These are phyloP conservation scores for Tychaedon coryphoeus DNA, from an alignment of 2,113 vertebrate species.

Conservation along the genomic window DNA sequence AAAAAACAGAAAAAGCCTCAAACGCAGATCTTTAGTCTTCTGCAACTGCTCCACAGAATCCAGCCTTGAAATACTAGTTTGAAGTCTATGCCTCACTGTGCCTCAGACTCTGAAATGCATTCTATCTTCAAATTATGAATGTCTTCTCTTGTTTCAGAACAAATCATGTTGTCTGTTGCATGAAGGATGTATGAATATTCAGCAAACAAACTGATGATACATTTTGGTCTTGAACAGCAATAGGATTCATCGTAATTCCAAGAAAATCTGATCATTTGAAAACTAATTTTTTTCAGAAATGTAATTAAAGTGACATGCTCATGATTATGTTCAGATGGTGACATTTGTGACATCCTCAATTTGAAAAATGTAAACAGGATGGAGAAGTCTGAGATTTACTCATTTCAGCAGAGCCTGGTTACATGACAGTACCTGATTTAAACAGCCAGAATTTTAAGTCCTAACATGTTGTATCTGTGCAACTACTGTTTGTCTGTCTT, in stretches of 20 bases:
- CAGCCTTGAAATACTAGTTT: not conserved
- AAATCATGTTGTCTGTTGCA: not conserved
- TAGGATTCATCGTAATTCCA: not conserved
- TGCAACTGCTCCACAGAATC: not conserved
- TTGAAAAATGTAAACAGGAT: slow-evolving; percentile 55
- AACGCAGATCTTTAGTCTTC: not conserved
- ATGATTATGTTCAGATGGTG: slow-evolving; percentile 46
- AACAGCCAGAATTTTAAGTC: slow-evolving; percentile 39
- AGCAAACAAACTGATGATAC: slow-evolving; percentile 11
- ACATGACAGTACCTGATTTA: not conserved
- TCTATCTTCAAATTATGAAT: not conserved
- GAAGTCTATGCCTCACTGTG: not conserved
- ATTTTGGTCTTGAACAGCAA: slow-evolving; percentile 7
- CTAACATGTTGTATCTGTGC: not conserved
- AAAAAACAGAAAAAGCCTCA: not conserved
- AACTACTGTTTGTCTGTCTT: not conserved
- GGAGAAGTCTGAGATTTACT: slow-evolving; percentile 44
- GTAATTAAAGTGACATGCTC: slow-evolving; percentile 7
- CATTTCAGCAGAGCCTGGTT: not conserved
- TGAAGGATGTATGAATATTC: slow-evolving; percentile 15
- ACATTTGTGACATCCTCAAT: slow-evolving; percentile 64
- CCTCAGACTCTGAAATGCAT: not conserved
- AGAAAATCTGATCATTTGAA: slow-evolving; percentile 40
- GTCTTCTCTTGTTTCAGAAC: not conserved
- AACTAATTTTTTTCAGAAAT: slow-evolving; percentile 54